Evolutionary conservation across 2,888 invertebrate genomes (phyloP).

Genomic region (Erebia palarica): DNA sequence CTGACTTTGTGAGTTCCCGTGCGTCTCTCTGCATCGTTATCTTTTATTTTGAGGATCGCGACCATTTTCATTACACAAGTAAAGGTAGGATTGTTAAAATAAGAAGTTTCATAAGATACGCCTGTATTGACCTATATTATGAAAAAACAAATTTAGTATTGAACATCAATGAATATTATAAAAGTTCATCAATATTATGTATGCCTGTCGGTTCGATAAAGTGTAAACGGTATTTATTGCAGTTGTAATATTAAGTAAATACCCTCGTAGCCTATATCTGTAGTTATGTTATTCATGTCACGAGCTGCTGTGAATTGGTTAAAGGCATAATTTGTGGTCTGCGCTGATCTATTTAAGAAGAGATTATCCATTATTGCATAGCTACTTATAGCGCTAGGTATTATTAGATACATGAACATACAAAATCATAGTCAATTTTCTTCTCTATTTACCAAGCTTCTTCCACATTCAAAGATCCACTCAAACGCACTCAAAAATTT

Average conservation of each 20-base stretch:
- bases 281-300: conserved; percentile 4
- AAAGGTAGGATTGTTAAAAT: too few relatives aligned
- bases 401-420: too few relatives aligned
- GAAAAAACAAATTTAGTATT: too few relatives aligned
- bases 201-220: conserved; percentile 1
- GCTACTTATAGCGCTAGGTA: not conserved
- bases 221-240: not conserved
- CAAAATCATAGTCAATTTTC: too few relatives aligned
- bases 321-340: not conserved
- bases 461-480: too few relatives aligned
- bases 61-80: too few relatives aligned
- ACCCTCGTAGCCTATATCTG: conserved; percentile 1
- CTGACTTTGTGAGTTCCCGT: too few relatives aligned
- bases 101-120: too few relatives aligned
- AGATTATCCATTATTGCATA: not conserved
- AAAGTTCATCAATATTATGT: not conserved
- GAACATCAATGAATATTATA: not conserved
- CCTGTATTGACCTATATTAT: too few relatives aligned
- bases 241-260: conserved; percentile 15
- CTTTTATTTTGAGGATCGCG: too few relatives aligned
- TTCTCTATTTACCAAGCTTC: not conserved
- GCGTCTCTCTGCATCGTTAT: too few relatives aligned
- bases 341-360: not conserved
- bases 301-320: not conserved
- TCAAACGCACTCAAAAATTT: too few relatives aligned